These are phyloP conservation scores for Ciconia maguari DNA, from an alignment of 2,113 vertebrate genomes.

Conservation along the genomic window DNA sequence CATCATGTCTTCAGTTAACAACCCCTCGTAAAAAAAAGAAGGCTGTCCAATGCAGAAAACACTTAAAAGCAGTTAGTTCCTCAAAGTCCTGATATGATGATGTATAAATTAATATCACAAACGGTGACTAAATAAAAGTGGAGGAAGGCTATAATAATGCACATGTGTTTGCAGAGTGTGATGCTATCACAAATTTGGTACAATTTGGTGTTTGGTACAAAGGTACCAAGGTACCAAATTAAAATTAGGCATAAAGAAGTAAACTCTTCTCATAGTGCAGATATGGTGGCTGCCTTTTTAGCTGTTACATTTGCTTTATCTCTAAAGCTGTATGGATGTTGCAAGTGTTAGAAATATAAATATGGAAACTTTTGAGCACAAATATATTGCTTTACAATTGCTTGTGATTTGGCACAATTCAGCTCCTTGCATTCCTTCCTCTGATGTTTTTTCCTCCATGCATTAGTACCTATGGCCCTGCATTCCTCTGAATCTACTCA, in stretches of 20 bases:
- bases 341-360: background rate
- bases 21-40: fast-evolving
- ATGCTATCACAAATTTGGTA: background rate
- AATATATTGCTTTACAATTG: background rate
- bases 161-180: background rate
- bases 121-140: background rate
- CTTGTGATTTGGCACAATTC: background rate
- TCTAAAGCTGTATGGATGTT: background rate
- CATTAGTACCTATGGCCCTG: background rate
- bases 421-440: background rate
- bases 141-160: background rate
- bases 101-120: background rate
- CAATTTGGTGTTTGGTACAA: no score
- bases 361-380: background rate
- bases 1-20: background rate
- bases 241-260: background rate
- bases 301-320: background rate
- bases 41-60: background rate
- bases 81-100: background rate
- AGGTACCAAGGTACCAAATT: no score
- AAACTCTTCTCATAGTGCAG: background rate
- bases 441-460: background rate
- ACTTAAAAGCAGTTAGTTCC: background rate
- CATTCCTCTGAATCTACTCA: background rate
- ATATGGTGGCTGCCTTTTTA: background rate